Evolutionary conservation across 2,888 invertebrate species (phyloP), one percentile per base, ranked within the genome.

Genomic region (Drosophila koepferae): DNA sequence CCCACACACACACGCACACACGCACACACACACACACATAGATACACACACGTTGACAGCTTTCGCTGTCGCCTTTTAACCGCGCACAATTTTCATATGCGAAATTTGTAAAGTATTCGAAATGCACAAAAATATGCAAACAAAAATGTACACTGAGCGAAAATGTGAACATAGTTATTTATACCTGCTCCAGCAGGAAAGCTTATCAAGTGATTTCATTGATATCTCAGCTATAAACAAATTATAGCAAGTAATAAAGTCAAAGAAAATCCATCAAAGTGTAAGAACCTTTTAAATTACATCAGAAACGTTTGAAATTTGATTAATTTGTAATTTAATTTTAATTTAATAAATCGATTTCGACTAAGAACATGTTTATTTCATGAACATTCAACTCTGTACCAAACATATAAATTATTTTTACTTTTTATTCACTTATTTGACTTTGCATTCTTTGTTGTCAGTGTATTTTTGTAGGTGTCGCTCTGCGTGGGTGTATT

Each of bases 61-160:
- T 73, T 67, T 67, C 18, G 54, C 82, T 85, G 87, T 76, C 80
- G 85, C 89, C 87, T 80, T 84, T 85, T 87, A 89, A 84, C 85
- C 85, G 84, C 84, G 74, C 77, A 77, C 73, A 84, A 89, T 86
- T 89, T 85, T 89, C 82, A 89, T 86, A 89, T 86, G 89, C 87
- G 64, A 75, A 89, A 86, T 86, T 86, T 81, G 71, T 85, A 70
- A 80, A 85, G 80, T 80, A 84, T 75, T 89, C 80, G 80, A 84
- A 74, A 76, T 73, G 69, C 56, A 67, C 80, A 71, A 70, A 89
- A 86, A 81, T 89, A 85, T 85, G 80, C 75, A 80, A 78, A 69
- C 65, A 73, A 63, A 81, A 63, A 64, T 58, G 7, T 54, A 74
- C 84, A 86, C 83, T 66, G 56, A 14, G 36, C 64, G 46, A 63